Conservation (phyloP, 2,797 vertebrate species). For the Lepilemur septentrionalis region DNA sequence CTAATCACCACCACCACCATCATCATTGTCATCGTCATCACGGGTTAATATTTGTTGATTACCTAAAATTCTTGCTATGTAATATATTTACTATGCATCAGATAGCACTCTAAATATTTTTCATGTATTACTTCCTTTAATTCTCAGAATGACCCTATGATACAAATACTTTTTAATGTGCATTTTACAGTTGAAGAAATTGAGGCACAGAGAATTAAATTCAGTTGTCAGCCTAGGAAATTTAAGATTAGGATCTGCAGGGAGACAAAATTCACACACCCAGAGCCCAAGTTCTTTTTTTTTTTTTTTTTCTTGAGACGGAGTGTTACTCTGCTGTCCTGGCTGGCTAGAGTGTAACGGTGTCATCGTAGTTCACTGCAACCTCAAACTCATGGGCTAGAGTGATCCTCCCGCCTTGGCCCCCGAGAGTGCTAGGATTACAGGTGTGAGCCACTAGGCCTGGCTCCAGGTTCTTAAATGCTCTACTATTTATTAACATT, state of each 20-base stretch:
- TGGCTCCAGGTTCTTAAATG: background rate
- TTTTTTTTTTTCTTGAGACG: too few relatives aligned
- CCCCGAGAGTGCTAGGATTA: too few relatives aligned
- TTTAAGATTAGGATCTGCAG: background rate
- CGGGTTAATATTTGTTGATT: background rate
- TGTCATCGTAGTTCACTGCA: too few relatives aligned
- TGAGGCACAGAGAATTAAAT: background rate
- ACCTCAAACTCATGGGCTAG: too few relatives aligned
- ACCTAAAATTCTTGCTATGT: background rate
- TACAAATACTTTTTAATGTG: conserved; percentile 4
- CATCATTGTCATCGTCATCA: too few relatives aligned
- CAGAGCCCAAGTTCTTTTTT: background rate
- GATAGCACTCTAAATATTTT: background rate
- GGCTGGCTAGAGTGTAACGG: too few relatives aligned
- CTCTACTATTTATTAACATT: background rate
- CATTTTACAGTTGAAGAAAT: conserved; percentile 10
- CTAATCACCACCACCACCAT: background rate
- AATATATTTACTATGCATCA: background rate
- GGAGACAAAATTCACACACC: background rate
- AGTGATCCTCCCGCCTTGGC: too few relatives aligned
- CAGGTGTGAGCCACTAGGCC: too few relatives aligned
- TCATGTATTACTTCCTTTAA: background rate
- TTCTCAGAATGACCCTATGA: background rate
- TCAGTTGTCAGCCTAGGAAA: background rate
- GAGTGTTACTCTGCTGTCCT: too few relatives aligned